Percentiles rank a stretch among this genome's conserved stretches.
These are phyloP conservation scores for Diplogasteroides magnus DNA, from an alignment of 1,140 invertebrate genomes.

Conservation along the genomic window DNA sequence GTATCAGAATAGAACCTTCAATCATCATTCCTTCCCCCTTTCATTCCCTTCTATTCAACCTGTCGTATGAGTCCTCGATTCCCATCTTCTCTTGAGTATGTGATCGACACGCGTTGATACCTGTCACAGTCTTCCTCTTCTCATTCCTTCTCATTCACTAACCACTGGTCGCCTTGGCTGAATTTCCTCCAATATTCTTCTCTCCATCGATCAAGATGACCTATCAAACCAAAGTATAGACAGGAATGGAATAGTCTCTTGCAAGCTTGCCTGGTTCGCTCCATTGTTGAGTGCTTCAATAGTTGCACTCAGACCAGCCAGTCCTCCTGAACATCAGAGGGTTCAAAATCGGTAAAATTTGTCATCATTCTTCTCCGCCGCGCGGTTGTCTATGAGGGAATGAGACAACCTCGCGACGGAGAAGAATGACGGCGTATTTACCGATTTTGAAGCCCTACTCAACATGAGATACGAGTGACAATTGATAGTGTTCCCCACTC, in stretches of 20 bases:
- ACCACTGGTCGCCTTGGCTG: conserved; percentile 56
- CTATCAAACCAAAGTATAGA: not conserved
- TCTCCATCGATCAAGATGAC: conserved; percentile 54
- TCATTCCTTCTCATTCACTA: not conserved
- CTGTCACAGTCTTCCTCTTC: conserved; percentile 16
- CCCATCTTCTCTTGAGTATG: conserved; percentile 41
- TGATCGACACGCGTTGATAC: conserved; percentile 54
- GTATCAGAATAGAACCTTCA: conserved; percentile 56
- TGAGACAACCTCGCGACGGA: too few species aligned
- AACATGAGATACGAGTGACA: not conserved
- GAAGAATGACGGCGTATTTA: too few species aligned
- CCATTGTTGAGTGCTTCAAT: conserved; percentile 49
- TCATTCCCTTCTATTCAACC: too few species aligned
- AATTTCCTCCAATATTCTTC: conserved; percentile 53
- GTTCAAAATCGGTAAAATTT: too few species aligned
- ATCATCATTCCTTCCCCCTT: too few species aligned
- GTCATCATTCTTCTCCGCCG: too few species aligned
- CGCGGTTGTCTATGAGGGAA: too few species aligned
- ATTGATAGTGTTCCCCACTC: not conserved
- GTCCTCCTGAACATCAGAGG: conserved; percentile 49
- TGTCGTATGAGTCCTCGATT: conserved; percentile 44
- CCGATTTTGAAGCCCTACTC: too few species aligned
- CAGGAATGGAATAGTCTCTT: not conserved
- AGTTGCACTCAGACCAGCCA: conserved; percentile 52
- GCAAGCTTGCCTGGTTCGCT: conserved; percentile 6